Conservation (phyloP, 2,113 vertebrate species). For the Hydropotes inermis region DNA sequence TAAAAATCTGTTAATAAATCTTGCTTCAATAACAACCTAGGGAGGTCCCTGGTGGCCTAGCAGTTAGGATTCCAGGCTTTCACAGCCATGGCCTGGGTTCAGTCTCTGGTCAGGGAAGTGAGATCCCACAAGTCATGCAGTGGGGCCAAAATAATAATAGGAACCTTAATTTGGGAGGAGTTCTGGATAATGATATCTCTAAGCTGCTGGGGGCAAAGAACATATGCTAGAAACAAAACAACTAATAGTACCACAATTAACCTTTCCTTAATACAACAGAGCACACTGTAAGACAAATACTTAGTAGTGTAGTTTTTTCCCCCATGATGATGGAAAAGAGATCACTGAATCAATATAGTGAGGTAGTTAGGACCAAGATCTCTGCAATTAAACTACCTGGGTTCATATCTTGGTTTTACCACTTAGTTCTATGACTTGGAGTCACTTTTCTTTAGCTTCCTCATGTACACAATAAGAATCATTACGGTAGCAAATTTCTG, state of each 20-base stretch:
- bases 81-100: neutral
- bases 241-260: neutral
- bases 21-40: neutral
- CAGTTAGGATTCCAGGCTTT: neutral
- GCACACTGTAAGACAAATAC: neutral
- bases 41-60: neutral
- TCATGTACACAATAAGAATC: neutral
- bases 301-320: neutral
- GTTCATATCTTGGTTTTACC: neutral
- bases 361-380: neutral
- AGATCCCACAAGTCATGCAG: neutral
- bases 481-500: neutral
- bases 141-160: neutral
- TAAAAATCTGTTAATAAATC: neutral
- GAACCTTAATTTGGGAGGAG: neutral
- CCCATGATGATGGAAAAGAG: neutral
- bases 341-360: neutral
- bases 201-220: neutral
- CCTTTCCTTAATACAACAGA: neutral
- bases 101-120: neutral
- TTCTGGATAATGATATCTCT: neutral
- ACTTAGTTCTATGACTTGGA: neutral
- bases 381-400: neutral
- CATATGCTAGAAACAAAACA: neutral
- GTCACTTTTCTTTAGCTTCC: constrained; percentile 6